These are phyloP conservation scores for Geotrypetes seraphini DNA, from an alignment of 2,797 vertebrate species.

Conservation along the genomic window DNA sequence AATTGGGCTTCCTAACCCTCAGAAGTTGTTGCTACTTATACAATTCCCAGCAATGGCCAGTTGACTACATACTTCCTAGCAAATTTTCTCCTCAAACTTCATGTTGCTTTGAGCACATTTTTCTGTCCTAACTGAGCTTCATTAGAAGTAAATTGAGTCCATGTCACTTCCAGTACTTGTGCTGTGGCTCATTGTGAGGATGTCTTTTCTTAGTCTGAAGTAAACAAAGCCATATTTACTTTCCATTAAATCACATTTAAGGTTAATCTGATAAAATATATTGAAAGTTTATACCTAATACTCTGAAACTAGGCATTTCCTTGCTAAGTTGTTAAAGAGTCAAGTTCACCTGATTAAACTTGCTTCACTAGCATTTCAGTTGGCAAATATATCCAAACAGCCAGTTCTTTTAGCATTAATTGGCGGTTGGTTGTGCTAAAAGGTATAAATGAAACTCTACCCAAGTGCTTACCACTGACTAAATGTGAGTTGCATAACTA, in stretches of 20 bases:
- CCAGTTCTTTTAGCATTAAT: slow-evolving; percentile 34
- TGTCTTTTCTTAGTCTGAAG: slow-evolving; percentile 13
- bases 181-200: no score
- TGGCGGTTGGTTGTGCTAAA: slow-evolving; percentile 38
- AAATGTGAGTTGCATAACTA: slow-evolving; percentile 54
- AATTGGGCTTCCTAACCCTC: no score
- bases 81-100: no score
- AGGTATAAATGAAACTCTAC: slow-evolving; percentile 51
- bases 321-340: slow-evolving; percentile 27
- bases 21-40: no score
- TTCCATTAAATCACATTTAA: slow-evolving; percentile 16
- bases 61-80: no score
- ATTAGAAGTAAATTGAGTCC: no score
- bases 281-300: slow-evolving; percentile 18
- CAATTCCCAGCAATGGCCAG: no score
- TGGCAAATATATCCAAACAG: slow-evolving; percentile 42
- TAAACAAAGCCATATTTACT: slow-evolving; percentile 20
- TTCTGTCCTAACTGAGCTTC: no score
- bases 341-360: slow-evolving; percentile 41
- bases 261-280: slow-evolving; percentile 9
- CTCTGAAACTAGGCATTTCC: slow-evolving; percentile 16
- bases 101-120: no score
- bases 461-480: slow-evolving; percentile 37
- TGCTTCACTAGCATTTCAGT: slow-evolving; percentile 32
- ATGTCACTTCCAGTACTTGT: no score